These are phyloP conservation scores for Limenitis camilla DNA, from an alignment of 2,888 invertebrate genomes.

Conservation along the genomic window DNA sequence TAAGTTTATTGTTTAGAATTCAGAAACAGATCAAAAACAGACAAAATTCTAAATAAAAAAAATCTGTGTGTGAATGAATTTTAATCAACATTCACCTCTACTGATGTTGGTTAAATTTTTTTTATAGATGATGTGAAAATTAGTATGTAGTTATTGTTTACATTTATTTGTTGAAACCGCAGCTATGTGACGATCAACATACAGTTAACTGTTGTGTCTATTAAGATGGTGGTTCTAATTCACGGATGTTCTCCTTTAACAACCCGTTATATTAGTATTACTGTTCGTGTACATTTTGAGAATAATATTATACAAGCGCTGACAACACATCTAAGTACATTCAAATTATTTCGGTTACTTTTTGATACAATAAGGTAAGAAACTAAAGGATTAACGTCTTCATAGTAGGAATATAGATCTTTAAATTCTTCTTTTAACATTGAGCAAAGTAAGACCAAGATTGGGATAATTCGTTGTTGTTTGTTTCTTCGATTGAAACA, in stretches of 20 bases:
- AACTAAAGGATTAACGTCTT: neutral
- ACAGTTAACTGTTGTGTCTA: slow-evolving; percentile 18
- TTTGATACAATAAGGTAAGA: too few relatives aligned
- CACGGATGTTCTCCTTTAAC: slow-evolving; percentile 7
- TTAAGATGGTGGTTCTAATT: slow-evolving; percentile 22
- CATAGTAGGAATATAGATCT: neutral
- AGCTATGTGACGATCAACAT: slow-evolving; percentile 8
- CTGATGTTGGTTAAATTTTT: neutral
- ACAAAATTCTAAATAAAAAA: too few relatives aligned
- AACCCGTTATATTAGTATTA: slow-evolving; percentile 12
- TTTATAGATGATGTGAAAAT: neutral
- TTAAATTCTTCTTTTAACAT: neutral
- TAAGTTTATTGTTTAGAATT: too few relatives aligned
- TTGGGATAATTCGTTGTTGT: too few relatives aligned
- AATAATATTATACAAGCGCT: too few relatives aligned
- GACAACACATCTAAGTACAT: too few relatives aligned
- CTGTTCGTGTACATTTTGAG: neutral
- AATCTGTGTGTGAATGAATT: too few relatives aligned
- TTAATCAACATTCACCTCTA: too few relatives aligned
- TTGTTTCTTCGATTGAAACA: too few relatives aligned
- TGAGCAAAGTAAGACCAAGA: too few relatives aligned
- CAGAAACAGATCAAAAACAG: too few relatives aligned
- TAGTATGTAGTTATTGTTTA: neutral
- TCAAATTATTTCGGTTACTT: too few relatives aligned
- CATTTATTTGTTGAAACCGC: neutral